Conservation (phyloP, 2,888 invertebrate species). For the Nomada goodeniana region DNA sequence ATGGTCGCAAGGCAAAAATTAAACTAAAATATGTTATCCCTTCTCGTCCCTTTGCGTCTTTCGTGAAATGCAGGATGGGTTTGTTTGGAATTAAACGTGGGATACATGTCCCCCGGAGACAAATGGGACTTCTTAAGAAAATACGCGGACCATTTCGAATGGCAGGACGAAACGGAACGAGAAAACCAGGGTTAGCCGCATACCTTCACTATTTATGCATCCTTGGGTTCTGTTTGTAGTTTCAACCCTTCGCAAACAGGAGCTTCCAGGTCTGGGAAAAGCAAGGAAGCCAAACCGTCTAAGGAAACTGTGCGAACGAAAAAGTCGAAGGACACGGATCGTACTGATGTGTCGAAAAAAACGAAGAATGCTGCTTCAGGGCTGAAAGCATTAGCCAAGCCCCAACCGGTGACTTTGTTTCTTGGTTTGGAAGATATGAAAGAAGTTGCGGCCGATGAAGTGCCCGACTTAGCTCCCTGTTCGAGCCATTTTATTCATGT, state of each 20-base stretch:
- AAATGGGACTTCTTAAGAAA: constrained; percentile 74
- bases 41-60: too few relatives aligned
- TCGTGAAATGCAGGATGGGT: constrained; percentile 70
- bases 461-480: constrained; percentile 80
- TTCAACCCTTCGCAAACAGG: constrained; percentile 29
- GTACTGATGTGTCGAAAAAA: constrained; percentile 20
- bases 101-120: constrained; percentile 67
- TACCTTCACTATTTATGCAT: not conserved
- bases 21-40: too few relatives aligned
- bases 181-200: constrained; percentile 23
- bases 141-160: constrained; percentile 72
- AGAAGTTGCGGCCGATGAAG: constrained; percentile 56
- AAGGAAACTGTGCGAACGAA: constrained; percentile 18
- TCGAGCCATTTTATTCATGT: constrained; percentile 82
- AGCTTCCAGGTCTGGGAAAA: not conserved
- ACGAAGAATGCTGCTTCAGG: constrained; percentile 9
- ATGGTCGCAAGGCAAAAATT: not conserved
- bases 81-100: constrained; percentile 64
- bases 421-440: constrained; percentile 64
- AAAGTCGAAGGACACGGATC: constrained; percentile 4
- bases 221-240: constrained; percentile 19
- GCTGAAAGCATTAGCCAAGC: constrained; percentile 25
- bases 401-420: constrained; percentile 63
- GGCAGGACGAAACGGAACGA: constrained; percentile 33
- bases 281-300: constrained; percentile 6